Evolutionary conservation across 2,797 vertebrate genomes (phyloP), one percentile per base, ranked within the genome.

Genomic region (Masticophis lateralis): DNA sequence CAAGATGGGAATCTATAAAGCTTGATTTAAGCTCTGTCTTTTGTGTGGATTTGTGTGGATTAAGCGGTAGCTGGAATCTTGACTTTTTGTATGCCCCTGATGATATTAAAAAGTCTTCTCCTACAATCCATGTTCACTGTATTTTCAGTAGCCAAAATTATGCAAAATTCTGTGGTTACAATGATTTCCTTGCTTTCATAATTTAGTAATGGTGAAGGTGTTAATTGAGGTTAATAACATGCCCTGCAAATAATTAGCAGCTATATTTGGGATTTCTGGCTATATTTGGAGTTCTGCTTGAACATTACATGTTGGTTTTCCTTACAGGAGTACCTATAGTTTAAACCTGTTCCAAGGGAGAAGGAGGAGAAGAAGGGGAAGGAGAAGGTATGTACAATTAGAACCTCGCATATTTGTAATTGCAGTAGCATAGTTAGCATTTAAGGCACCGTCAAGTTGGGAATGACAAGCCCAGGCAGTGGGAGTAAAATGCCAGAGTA

Each of bases 151-250:
- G 63, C 37, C n/a, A 3, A 93, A 79, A 87, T 92, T 95, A 96
- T 4, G 86, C 25, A 93, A 79, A 92, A 89, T 79, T 32, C 74
- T 56, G 93, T 53, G 91, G 94, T 95, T 90, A 83, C 61, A 57
- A 87, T 90, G 69, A 63, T 89, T 86, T 89, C 14, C 43, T 95
- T 92, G 60, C 93, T 94, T 95, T 91, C 60, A 87, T 93, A 61
- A 90, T 92, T 90, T 86, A 86, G 92, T 95, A 93, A 92, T 91
- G 13, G 43, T 89, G 91, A 92, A 96, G 95, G 94, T 90, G 83
- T 94, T 95, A 96, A 96, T 94, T 95, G 96, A 96, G 93, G 94
- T 96, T 96, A 97, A 96, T 94, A 92, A 95, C 37, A 47, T 92
- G 92, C 90, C 95, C 94, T 92, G 94, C 32, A 97, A 96, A 97